Conservation (phyloP, 2,888 invertebrate species). For the Melitaea athalia region DNA sequence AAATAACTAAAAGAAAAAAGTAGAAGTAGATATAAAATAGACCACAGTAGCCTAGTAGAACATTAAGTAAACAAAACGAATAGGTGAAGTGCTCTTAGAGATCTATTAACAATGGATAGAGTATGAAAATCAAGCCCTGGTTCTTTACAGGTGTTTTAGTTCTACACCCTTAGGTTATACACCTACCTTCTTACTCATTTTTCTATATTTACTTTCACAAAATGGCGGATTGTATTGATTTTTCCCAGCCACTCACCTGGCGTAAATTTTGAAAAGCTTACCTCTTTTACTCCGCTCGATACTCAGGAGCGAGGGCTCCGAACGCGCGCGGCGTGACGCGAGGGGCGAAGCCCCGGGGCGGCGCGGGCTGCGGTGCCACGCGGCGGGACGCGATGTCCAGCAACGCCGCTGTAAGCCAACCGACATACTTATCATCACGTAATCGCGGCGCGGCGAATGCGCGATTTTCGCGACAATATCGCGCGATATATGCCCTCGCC, state of each 20-base stretch:
- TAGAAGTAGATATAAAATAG: no score
- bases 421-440: slow-evolving; percentile 73
- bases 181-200: slow-evolving; percentile 27
- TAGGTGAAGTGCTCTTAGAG: background rate
- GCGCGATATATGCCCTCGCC: slow-evolving; percentile 69
- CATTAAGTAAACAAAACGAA: background rate
- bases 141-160: background rate
- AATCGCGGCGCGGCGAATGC: slow-evolving; percentile 64
- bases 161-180: slow-evolving; percentile 14
- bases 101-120: background rate
- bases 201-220: slow-evolving; percentile 63
- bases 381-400: slow-evolving; percentile 72
- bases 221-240: slow-evolving; percentile 71
- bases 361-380: slow-evolving; percentile 62
- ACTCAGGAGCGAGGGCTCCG: slow-evolving; percentile 77
- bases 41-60: no score
- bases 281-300: slow-evolving; percentile 64
- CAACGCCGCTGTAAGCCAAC: slow-evolving; percentile 76
- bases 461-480: slow-evolving; percentile 52
- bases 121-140: background rate
- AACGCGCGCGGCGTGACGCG: slow-evolving; percentile 75
- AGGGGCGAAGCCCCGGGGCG: slow-evolving; percentile 53
- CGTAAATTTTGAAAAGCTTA: slow-evolving; percentile 64
- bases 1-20: no score
- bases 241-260: slow-evolving; percentile 57